Evolutionary conservation across 2,797 vertebrate genomes (phyloP).

Genomic region (Arrhamphus sclerolepis): DNA sequence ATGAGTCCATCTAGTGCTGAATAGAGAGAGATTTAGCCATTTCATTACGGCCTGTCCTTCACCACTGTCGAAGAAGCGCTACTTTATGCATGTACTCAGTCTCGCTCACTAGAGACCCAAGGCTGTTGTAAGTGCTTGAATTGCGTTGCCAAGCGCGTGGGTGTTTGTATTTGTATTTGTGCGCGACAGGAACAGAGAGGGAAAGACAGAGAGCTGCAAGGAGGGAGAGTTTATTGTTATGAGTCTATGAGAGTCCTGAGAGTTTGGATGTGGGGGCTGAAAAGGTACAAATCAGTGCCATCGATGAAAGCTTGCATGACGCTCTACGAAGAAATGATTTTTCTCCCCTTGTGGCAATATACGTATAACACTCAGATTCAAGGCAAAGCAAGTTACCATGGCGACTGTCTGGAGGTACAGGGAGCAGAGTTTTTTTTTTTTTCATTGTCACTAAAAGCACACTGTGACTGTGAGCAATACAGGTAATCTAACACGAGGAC

Average conservation of each 20-base stretch:
- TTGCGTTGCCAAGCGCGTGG: constrained; percentile 54
- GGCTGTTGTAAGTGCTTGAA: constrained; percentile 60
- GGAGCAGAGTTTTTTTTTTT: constrained; percentile 40
- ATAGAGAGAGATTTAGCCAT: constrained; percentile 20
- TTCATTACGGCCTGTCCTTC: constrained; percentile 33
- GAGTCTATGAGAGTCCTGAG: constrained; percentile 50
- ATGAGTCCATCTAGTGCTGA: constrained; percentile 24
- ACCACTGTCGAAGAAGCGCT: constrained; percentile 14
- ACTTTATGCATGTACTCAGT: constrained; percentile 52
- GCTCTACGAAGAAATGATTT: constrained; percentile 45
- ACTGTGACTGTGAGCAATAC: constrained; percentile 39
- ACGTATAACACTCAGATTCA: constrained; percentile 68
- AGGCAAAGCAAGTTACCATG: constrained; percentile 73
- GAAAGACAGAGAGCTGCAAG: not conserved
- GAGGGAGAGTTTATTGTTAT: constrained; percentile 40
- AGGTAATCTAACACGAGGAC: constrained; percentile 46
- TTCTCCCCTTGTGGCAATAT: constrained; percentile 51
- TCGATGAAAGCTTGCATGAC: constrained; percentile 44
- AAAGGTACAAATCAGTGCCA: constrained; percentile 59
- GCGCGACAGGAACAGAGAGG: constrained; percentile 25
- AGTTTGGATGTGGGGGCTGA: constrained; percentile 58
- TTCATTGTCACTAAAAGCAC: constrained; percentile 66
- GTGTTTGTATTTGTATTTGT: constrained; percentile 50
- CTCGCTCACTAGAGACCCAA: constrained; percentile 64
- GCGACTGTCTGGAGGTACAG: constrained; percentile 59